Evolutionary conservation across 2,797 vertebrate genomes (phyloP), one percentile per base, ranked within the genome.

Genomic region (Poecile montanus): DNA sequence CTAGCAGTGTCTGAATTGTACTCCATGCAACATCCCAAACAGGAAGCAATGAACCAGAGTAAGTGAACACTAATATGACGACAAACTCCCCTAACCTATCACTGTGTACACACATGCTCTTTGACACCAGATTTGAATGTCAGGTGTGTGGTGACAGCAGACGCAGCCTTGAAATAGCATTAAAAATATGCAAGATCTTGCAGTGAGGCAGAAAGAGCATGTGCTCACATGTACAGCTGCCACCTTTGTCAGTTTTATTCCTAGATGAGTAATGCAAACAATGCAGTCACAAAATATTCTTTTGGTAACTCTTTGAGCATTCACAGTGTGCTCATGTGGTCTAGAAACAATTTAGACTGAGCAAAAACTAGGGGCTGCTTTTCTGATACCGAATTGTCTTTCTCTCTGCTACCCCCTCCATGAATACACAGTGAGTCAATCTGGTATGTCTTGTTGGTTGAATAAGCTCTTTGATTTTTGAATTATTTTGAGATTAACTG

Each of bases 401-500:
- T 96, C 96, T 78, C 78, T 70, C 78, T 89, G 42, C 83, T 77
- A 42, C 93, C 86, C 97, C 96, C 85, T 93, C 95, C 90, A 90
- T 95, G 96, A 98, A 97, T 97, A 97, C 94, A 91, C 96, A 96
- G 96, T 26, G 88, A 98, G 95, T 96, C 97, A 97, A 97, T 97
- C 97, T 97, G 85, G 72, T 96, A 76, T 91, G 95, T 97, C 97
- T 97, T 97, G 97, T 97, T 97, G 96, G 93, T 96, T 98, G 98
- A 98, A 98, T 97, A 97, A 98, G 89, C 96, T 96, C 97, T 98
- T 98, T 98, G 98, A 98, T 98, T 98, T 98, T 95, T 97, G 97
- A 98, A 98, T 98, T 98, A 98, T 98, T 98, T 96, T 96, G 94
- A 98, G 97, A 98, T 98, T 98, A 98, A 97, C 96, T 97, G 97